Evolutionary conservation across 53 echinoderm and acorn worm species (phyloP).

Genomic region (Apostichopus leukothele): DNA sequence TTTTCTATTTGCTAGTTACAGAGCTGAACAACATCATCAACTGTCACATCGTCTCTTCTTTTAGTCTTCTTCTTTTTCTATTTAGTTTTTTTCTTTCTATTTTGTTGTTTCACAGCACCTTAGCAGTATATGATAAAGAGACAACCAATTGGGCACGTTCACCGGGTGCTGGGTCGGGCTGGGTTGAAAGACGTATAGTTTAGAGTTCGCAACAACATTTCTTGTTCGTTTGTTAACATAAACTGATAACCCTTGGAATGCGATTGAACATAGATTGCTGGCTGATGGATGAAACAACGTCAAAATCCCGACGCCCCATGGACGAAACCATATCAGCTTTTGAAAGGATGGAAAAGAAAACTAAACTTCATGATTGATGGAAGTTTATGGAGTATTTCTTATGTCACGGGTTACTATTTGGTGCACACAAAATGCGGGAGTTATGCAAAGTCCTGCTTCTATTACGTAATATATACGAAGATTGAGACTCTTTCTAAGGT

Average conservation of each 20-base stretch:
- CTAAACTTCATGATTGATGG: slow-evolving; percentile 29
- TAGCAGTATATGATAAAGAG: background rate
- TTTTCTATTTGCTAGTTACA: background rate
- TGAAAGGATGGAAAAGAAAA: slow-evolving; percentile 5
- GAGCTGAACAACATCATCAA: slow-evolving; percentile 14
- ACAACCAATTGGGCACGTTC: slow-evolving; percentile 43
- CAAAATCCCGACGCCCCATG: slow-evolving; percentile 1
- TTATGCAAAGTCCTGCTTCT: background rate
- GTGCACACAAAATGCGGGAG: background rate
- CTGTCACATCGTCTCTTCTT: slow-evolving; percentile 17
- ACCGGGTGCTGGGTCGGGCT: slow-evolving; percentile 18
- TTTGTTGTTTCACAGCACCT: slow-evolving; percentile 5
- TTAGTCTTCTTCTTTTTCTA: background rate
- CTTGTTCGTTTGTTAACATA: slow-evolving; percentile 27
- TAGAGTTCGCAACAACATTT: background rate
- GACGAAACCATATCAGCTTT: background rate
- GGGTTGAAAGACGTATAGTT: slow-evolving; percentile 5
- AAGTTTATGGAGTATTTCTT: slow-evolving; percentile 27
- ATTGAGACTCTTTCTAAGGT: no score
- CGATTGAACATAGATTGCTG: background rate
- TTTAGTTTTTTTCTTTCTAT: background rate
- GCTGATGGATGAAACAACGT: slow-evolving; percentile 12
- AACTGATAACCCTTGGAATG: slow-evolving; percentile 29
- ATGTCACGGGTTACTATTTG: background rate
- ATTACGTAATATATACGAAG: background rate